Base-by-base conservation (phyloP, 2,888 invertebrate species). In the Nephrotoma guestfalica region DNA sequence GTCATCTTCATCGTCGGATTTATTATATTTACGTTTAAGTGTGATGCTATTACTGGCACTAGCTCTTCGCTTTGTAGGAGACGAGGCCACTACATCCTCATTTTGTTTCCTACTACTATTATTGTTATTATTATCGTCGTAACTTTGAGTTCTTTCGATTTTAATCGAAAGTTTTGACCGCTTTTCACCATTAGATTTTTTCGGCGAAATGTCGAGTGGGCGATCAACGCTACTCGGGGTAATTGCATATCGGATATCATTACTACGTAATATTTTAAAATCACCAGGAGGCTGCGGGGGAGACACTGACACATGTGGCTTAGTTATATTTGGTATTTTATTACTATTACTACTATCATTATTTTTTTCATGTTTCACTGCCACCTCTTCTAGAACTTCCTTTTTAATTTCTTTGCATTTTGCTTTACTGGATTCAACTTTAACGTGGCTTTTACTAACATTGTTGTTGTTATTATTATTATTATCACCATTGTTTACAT, bases 221-320 rank as follows among this genome's bases (percentile, higher is more conserved):
- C 71, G 71, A 1, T 71, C 71, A 71, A 71, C 71, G 9, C 41
- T 84, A 41, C 41, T 84, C 5, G 86, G 30, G 4, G 45, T 86
- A 7, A 86, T 30, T 11, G 84, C 86, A 86, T 90, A 91, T 0
- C 91, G 89, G 88, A 91, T 89, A 87, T 91, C 91, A 87, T 91
- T 91, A 87, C 91, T 91, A 6, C 91, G 90, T 84, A 91, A 88
- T 85, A 91, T 91, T 88, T 91, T 91, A 87, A 91, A 91, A 87
- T 90, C 90, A 87, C 88, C 90, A 13, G 84, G 84, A n/a, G 84
- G 84, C n/a, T 84, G 84, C 6, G 84, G 84, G 86, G 87, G 18
- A 6, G 87, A 45, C 47, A 83, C 13, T 57, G 86, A 41, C 41
- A 86, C n/a, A 13, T 2, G 0, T 15, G 41, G 0, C 41, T 84